Evolutionary conservation across 2,113 vertebrate species (phyloP), one percentile per base, ranked within the genome.

Genomic region (Coracopsis vasa): DNA sequence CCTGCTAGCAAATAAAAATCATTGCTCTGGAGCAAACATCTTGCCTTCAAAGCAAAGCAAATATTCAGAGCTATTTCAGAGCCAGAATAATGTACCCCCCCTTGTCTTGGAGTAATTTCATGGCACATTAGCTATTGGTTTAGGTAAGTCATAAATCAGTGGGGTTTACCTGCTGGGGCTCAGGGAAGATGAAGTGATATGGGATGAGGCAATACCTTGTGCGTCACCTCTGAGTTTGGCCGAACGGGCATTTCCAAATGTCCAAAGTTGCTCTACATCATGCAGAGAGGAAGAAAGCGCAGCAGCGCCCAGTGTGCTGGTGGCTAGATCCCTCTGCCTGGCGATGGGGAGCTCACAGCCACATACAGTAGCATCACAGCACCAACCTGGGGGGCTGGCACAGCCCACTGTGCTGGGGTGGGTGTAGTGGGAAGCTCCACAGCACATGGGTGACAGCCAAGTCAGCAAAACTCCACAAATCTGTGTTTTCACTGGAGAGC

Each of bases 21-120:
- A 60, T 33, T 65, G 78, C 71, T 95, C 88, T 3, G 1, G 31
- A 94, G 74, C 31, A 90, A 88, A 82, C n/a, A 77, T 2, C 31
- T 87, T 3, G n/a, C 78, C 90, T 93, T 96, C 90, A 94, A 92
- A 96, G 90, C 81, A 73, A 23, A 90, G 45, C 42, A 94, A 95
- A 96, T 13, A 96, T 24, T 67, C 90, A 41, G 54, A 50, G 75
- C 78, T 66, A 60, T 28, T 61, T 75, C 88, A 80, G 66, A 80
- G 66, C 11, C 85, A 82, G 81, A 86, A 72, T 72, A 92, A 88
- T 1, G n/a, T 8, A 37, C 19, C 56, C 85, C 71, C 24, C 27
- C 41, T 54, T 2, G 10, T 11, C 41, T 70, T 12, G 74, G 85
- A 95, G 78, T 88, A 86, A 97, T 97, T 95, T 97, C 95, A 94